Evolutionary conservation across 2,113 vertebrate species (phyloP).

Genomic region (Elanoides forficatus): DNA sequence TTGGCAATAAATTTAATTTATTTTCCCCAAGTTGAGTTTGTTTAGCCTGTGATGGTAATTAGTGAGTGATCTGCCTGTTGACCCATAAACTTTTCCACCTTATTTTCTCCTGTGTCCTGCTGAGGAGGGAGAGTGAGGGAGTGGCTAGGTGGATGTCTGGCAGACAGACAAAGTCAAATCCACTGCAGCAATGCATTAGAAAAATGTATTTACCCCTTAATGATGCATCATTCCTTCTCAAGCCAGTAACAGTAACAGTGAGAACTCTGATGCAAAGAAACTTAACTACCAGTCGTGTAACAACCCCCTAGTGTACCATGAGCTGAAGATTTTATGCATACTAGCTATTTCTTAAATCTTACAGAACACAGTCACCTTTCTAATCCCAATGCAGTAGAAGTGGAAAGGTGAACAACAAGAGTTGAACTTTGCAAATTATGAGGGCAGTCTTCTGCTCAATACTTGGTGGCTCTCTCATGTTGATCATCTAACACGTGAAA

Average conservation of each 20-base stretch:
- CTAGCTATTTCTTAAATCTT: not conserved
- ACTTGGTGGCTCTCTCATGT: not conserved
- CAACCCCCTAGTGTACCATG: not conserved
- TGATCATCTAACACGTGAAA: not conserved
- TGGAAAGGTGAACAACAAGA: not conserved
- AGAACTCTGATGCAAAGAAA: not conserved
- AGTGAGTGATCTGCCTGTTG: not conserved
- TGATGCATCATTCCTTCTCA: not conserved
- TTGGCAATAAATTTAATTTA: not conserved
- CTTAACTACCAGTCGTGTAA: not conserved
- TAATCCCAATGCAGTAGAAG: not conserved
- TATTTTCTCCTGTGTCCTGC: not conserved
- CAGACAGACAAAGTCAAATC: not conserved
- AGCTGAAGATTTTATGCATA: not conserved
- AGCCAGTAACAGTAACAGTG: not conserved
- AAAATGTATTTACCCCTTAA: not conserved
- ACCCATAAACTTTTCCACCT: not conserved
- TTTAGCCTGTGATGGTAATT: not conserved
- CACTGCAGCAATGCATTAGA: not conserved
- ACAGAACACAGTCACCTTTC: not conserved
- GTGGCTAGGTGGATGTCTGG: fast-evolving
- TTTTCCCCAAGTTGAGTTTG: not conserved
- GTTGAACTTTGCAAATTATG: not conserved
- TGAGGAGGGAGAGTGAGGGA: not conserved
- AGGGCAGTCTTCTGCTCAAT: not conserved